Conservation (phyloP, 2,113 vertebrate genomes). For the Semnornis frantzii region DNA sequence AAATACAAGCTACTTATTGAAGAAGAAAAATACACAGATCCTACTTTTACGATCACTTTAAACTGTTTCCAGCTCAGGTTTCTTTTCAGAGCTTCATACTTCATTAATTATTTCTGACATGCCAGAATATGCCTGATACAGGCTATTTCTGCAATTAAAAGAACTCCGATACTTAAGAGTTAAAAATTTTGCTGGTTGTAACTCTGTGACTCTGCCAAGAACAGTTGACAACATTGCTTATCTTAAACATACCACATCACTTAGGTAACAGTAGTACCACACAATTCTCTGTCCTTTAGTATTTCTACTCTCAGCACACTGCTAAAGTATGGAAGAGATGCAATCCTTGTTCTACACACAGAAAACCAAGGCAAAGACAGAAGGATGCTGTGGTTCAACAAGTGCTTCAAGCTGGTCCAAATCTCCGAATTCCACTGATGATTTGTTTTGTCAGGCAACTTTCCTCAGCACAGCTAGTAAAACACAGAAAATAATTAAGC, state of each 20-base stretch:
- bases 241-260: constrained; percentile 22
- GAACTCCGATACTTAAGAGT: neutral
- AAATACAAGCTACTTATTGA: neutral
- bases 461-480: constrained; percentile 21
- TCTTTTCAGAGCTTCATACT: neutral
- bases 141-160: neutral
- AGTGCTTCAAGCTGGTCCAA: constrained; percentile 1
- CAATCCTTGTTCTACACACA: neutral
- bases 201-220: constrained; percentile 12
- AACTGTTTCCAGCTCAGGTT: neutral
- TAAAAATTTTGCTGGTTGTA: neutral
- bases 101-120: neutral
- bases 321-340: neutral
- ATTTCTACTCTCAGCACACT: neutral
- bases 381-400: constrained; percentile 25
- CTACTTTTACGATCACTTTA: neutral
- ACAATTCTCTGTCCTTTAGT: neutral
- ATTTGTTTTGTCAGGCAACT: constrained; percentile 29
- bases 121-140: neutral
- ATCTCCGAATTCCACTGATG: neutral
- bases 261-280: constrained; percentile 5
- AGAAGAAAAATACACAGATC: neutral
- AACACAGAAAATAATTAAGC: constrained; percentile 31
- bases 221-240: constrained; percentile 29
- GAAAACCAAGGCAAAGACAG: constrained; percentile 6